Percentiles rank a stretch among this genome's conserved stretches.
Evolutionary conservation across 2,797 vertebrate genomes (phyloP).

Genomic region (Acanthiza pusilla): DNA sequence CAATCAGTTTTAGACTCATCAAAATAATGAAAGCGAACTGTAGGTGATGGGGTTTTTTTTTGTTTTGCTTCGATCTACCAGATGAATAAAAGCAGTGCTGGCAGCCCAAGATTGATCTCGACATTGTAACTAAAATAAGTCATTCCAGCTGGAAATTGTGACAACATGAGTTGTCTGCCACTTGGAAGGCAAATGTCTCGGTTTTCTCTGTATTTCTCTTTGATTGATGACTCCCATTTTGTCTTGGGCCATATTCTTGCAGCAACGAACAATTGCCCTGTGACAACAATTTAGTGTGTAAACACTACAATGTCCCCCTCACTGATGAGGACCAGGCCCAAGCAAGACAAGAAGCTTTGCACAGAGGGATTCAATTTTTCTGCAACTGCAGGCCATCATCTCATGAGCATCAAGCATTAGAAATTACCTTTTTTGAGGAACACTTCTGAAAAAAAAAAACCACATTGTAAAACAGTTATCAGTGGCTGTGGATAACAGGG

Average conservation of each 20-base stretch:
- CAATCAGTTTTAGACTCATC: slow-evolving; percentile 30
- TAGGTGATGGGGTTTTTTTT: slow-evolving; percentile 21
- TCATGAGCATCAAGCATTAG: neutral
- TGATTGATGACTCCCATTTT: slow-evolving; percentile 20
- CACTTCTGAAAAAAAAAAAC: neutral
- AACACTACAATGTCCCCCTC: neutral
- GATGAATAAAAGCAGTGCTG: slow-evolving; percentile 40
- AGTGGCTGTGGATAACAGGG: accelerated
- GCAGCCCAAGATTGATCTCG: slow-evolving; percentile 33
- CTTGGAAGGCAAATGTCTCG: neutral
- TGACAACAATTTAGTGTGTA: neutral
- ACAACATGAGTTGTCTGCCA: slow-evolving; percentile 3
- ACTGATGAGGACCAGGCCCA: neutral
- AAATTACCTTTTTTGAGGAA: neutral
- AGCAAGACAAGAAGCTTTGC: neutral
- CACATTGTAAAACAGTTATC: neutral
- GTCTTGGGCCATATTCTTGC: neutral
- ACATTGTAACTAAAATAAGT: slow-evolving; percentile 18
- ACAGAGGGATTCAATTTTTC: neutral
- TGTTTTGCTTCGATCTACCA: slow-evolving; percentile 16
- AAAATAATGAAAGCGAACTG: slow-evolving; percentile 15
- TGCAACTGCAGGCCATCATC: neutral
- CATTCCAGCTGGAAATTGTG: slow-evolving; percentile 45
- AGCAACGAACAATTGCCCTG: neutral
- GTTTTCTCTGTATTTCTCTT: slow-evolving; percentile 10